phyloP scores from a whole-genome alignment of 2,888 invertebrate species.

The Ophion ellenae region DNA sequence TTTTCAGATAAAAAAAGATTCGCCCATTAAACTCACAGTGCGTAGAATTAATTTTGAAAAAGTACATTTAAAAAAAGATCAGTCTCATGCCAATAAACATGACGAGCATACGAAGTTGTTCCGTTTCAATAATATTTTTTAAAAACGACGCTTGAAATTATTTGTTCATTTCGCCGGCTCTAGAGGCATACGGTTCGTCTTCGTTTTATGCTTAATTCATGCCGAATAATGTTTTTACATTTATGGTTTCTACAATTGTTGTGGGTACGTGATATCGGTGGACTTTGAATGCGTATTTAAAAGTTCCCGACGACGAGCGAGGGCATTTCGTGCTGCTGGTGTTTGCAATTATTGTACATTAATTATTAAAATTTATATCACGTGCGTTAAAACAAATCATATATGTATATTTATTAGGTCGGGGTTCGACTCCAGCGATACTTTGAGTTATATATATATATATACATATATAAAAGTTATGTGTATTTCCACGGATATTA shows the following conservation, averaged over 20 bases:
- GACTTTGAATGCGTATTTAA: background rate
- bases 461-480: too few relatives aligned
- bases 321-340: background rate
- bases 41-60: background rate
- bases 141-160: background rate
- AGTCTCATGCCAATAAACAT: background rate
- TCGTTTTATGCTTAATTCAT: background rate
- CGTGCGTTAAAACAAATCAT: background rate
- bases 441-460: too few relatives aligned
- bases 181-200: background rate
- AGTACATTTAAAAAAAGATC: too few relatives aligned
- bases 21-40: background rate
- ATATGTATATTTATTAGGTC: background rate
- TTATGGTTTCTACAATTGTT: too few relatives aligned
- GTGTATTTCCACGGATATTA: too few relatives aligned
- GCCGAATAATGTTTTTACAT: background rate
- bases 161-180: background rate
- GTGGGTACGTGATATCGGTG: background rate
- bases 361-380: background rate
- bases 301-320: background rate
- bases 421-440: too few relatives aligned
- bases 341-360: background rate
- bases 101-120: too few relatives aligned
- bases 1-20: constrained; percentile 10
- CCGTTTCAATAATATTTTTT: too few relatives aligned